A percentile compares a stretch with the other conserved stretches of the same genome.
Evolutionary conservation across 2,888 invertebrate species (phyloP).

Genomic region (Bimastos eiseni): DNA sequence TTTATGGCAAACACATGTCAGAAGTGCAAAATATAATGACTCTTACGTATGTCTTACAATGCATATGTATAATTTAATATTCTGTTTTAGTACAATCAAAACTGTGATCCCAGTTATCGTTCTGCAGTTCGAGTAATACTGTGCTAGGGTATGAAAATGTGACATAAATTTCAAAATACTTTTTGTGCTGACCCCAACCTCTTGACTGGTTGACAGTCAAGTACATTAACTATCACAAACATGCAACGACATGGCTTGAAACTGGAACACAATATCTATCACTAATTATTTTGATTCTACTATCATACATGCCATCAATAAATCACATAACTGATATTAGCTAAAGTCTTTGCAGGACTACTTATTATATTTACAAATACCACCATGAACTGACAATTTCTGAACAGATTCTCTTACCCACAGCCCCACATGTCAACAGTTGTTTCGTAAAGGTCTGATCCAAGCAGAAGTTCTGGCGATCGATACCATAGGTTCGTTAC

Average conservation of each 20-base stretch:
- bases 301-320: background rate
- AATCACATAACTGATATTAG: background rate
- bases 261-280: background rate
- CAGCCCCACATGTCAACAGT: constrained; percentile 8
- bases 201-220: background rate
- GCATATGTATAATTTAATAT: too few relatives aligned
- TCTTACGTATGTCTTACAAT: too few relatives aligned
- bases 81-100: too few relatives aligned
- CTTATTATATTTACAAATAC: background rate
- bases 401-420: background rate
- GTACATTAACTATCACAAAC: background rate
- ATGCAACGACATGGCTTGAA: background rate
- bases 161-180: too few relatives aligned
- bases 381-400: background rate
- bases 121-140: too few relatives aligned
- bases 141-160: too few relatives aligned
- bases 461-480: constrained; percentile 15
- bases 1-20: too few relatives aligned
- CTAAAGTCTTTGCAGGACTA: background rate
- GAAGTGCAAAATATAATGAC: too few relatives aligned
- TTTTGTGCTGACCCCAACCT: background rate
- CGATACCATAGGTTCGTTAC: background rate
- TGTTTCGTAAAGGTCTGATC: background rate
- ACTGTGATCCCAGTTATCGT: too few relatives aligned
- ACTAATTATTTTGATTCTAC: background rate